These are phyloP conservation scores for Acropora tenuis DNA, from an alignment of 64 coral and sea anemone genomes.

Conservation along the genomic window DNA sequence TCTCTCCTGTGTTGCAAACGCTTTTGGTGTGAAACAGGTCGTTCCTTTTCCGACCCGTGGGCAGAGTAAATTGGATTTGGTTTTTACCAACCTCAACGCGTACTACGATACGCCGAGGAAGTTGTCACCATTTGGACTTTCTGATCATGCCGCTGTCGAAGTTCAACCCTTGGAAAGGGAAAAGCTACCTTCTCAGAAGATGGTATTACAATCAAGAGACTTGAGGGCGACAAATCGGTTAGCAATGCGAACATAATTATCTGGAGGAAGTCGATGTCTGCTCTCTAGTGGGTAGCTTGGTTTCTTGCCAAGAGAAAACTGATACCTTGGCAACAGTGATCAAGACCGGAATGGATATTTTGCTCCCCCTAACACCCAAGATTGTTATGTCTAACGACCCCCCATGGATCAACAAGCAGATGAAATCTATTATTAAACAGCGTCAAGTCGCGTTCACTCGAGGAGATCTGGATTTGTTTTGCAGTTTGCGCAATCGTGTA, in stretches of 20 bases:
- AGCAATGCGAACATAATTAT: conserved; percentile 25
- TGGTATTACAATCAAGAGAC: neutral
- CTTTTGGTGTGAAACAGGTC: neutral
- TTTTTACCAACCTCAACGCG: neutral
- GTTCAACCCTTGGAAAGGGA: too few species aligned
- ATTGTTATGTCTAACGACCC: conserved; percentile 15
- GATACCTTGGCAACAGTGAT: conserved; percentile 29
- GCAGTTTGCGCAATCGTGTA: neutral
- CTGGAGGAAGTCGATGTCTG: conserved; percentile 13
- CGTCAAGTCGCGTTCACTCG: too few species aligned
- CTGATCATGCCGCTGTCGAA: too few species aligned
- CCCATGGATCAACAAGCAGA: too few species aligned
- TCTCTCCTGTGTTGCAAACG: neutral
- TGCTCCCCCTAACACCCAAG: conserved; percentile 6
- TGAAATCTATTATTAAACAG: too few species aligned
- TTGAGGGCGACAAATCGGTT: neutral
- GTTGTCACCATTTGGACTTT: neutral
- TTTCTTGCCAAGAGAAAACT: neutral
- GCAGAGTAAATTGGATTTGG: too few species aligned
- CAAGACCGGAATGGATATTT: conserved; percentile 27
- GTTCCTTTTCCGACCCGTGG: neutral
- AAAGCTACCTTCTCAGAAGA: too few species aligned
- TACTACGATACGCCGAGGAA: too few species aligned
- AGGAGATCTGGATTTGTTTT: neutral
- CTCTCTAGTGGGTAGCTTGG: neutral